Percentiles rank a stretch among this genome's conserved stretches.
phyloP scores from a whole-genome alignment of 2,888 invertebrate species.

The Drosophila borealis region DNA sequence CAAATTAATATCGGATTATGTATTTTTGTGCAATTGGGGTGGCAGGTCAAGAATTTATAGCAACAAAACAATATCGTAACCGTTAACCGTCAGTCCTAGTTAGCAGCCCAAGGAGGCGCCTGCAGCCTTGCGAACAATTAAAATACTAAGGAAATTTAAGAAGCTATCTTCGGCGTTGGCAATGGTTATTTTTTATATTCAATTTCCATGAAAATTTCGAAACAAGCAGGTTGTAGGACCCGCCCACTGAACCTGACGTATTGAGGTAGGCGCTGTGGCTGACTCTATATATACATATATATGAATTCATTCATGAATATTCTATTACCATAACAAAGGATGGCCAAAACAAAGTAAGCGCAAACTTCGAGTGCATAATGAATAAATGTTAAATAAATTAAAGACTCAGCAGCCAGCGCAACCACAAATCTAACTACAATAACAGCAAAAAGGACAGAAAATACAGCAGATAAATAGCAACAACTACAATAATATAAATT shows the following conservation, averaged over 20 bases:
- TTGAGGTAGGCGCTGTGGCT: slow-evolving; percentile 8
- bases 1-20: slow-evolving; percentile 5
- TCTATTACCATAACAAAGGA: slow-evolving; percentile 60
- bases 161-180: neutral
- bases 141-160: neutral
- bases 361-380: slow-evolving; percentile 66
- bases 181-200: neutral
- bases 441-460: slow-evolving; percentile 4
- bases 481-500: slow-evolving; percentile 60
- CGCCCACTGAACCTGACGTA: neutral
- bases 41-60: slow-evolving; percentile 12
- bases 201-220: slow-evolving; percentile 1
- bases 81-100: neutral
- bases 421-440: slow-evolving; percentile 25
- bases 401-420: slow-evolving; percentile 33
- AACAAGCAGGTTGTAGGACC: neutral
- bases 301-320: slow-evolving; percentile 67
- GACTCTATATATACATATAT: slow-evolving; percentile 18
- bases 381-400: slow-evolving; percentile 74
- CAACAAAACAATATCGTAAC: slow-evolving; percentile 1
- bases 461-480: slow-evolving; percentile 37
- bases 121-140: neutral
- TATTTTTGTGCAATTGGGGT: slow-evolving; percentile 10
- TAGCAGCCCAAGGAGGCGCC: neutral
- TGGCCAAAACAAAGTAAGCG: slow-evolving; percentile 39